Conservation (phyloP, 2,888 invertebrate genomes). For the Ophion ellenae region DNA sequence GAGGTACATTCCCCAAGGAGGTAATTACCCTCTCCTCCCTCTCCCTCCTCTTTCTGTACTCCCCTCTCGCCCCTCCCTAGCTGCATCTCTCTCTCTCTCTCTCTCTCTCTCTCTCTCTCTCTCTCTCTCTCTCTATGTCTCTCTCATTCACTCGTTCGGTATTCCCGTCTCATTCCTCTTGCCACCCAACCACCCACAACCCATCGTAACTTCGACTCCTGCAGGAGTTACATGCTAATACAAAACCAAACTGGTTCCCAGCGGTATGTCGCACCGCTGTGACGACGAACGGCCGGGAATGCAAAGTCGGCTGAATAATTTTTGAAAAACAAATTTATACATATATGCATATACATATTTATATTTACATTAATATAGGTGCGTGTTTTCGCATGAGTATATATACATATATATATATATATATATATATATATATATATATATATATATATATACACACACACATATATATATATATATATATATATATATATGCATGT, state of each 20-base stretch:
- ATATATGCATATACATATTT: neutral
- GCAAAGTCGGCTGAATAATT: conserved; percentile 36
- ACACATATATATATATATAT: too few species aligned
- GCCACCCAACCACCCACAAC: conserved; percentile 74
- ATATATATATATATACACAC: too few species aligned
- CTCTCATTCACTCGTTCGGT: conserved; percentile 63
- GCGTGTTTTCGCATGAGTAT: too few species aligned
- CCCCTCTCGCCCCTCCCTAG: conserved; percentile 68
- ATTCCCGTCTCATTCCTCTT: conserved; percentile 58
- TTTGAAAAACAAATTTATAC: neutral
- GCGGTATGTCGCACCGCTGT: conserved; percentile 71
- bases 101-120: conserved; percentile 49
- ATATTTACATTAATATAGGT: too few species aligned
- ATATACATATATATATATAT: too few species aligned
- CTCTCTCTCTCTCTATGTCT: conserved; percentile 47
- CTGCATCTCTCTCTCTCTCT: conserved; percentile 63
- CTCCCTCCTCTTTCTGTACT: conserved; percentile 57
- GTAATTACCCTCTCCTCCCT: conserved; percentile 80
- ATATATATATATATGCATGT: too few species aligned
- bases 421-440: too few species aligned
- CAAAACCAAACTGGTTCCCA: conserved; percentile 81
- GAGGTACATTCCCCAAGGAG: conserved; percentile 80
- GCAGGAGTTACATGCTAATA: conserved; percentile 82
- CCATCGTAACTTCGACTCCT: conserved; percentile 82
- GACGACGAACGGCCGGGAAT: conserved; percentile 37